Evolutionary conservation across 2,888 invertebrate genomes (phyloP).

Genomic region (Ophioninae sp.): DNA sequence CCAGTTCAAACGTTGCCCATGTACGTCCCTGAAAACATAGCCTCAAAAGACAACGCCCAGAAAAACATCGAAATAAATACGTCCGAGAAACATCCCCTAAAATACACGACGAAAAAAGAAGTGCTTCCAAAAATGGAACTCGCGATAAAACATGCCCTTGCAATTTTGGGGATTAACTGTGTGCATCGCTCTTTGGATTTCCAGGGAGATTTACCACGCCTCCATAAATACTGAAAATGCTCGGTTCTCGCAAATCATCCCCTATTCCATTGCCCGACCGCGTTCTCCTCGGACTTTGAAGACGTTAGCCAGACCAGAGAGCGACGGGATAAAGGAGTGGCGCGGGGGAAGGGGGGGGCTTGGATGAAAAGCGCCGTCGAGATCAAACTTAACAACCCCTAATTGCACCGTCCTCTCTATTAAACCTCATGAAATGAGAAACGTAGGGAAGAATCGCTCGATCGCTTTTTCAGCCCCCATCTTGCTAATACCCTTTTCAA

Average conservation of each 20-base stretch:
- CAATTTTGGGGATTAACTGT: neutral
- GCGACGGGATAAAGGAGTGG: neutral
- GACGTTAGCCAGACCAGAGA: neutral
- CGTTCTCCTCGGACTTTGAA: neutral
- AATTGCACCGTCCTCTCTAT: slow-evolving; percentile 15
- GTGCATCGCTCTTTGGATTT: neutral
- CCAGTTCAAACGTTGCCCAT: too few species aligned
- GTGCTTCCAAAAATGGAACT: neutral
- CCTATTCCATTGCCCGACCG: neutral
- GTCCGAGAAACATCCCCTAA: too few species aligned
- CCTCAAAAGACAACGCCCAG: too few species aligned
- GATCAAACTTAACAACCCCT: slow-evolving; percentile 11
- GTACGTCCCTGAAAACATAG: too few species aligned
- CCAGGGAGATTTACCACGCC: neutral
- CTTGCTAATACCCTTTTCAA: neutral
- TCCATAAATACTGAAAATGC: neutral
- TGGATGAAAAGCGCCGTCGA: neutral
- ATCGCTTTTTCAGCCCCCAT: slow-evolving; percentile 1
- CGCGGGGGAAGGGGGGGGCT: neutral
- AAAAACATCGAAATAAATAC: too few species aligned
- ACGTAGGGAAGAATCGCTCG: neutral
- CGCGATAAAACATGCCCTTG: neutral
- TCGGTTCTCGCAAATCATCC: slow-evolving; percentile 8
- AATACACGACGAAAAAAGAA: neutral
- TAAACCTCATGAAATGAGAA: neutral